These are phyloP conservation scores for Sebastolobus alascanus DNA, from an alignment of 2,797 vertebrate species.

Conservation along the genomic window DNA sequence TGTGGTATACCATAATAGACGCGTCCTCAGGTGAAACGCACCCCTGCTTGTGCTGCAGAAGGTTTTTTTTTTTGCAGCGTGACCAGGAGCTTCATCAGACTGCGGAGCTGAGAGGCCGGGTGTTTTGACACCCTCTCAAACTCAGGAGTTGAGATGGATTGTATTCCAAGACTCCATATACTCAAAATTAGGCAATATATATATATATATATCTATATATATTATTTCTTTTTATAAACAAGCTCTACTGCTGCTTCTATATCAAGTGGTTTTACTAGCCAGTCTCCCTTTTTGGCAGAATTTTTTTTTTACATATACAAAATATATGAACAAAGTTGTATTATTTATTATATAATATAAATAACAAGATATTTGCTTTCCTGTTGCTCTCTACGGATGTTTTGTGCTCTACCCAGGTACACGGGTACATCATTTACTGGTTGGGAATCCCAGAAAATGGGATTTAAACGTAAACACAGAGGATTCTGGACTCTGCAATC, in stretches of 20 bases:
- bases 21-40: conserved; percentile 60
- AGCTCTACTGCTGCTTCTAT: conserved; percentile 61
- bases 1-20: neutral
- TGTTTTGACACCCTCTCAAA: conserved; percentile 21
- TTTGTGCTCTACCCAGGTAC: conserved; percentile 32
- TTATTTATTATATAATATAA: conserved; percentile 88
- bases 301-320: conserved; percentile 63
- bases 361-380: conserved; percentile 62
- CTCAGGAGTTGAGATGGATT: conserved; percentile 47
- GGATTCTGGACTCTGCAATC: conserved; percentile 6
- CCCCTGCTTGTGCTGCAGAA: conserved; percentile 54
- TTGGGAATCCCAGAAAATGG: neutral
- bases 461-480: neutral
- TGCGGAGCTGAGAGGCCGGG: conserved; percentile 11
- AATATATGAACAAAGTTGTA: conserved; percentile 82
- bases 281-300: conserved; percentile 60
- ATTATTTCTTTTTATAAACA: conserved; percentile 53
- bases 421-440: conserved; percentile 24
- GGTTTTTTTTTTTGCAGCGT: conserved; percentile 30
- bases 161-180: conserved; percentile 33
- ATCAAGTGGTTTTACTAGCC: conserved; percentile 51
- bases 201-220: neutral
- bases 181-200: conserved; percentile 61
- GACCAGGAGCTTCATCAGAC: conserved; percentile 50
- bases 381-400: conserved; percentile 29